A percentile compares a stretch with the other conserved stretches of the same genome.
Evolutionary conservation across 2,113 vertebrate genomes (phyloP).

Genomic region (Hemicordylus capensis): DNA sequence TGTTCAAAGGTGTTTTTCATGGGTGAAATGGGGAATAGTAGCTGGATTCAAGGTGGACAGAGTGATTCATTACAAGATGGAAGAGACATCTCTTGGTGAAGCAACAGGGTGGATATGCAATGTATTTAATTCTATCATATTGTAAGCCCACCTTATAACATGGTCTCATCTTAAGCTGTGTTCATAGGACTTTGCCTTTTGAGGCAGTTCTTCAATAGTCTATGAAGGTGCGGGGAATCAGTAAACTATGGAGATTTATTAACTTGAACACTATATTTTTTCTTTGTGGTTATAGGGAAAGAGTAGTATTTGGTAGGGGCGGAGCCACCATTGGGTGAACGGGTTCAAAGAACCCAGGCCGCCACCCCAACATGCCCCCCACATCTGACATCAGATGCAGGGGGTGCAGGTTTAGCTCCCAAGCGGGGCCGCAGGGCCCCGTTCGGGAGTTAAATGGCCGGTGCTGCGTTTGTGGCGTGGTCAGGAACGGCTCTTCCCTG

Average conservation of each 20-base stretch:
- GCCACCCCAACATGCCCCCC: no score
- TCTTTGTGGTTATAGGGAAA: not conserved
- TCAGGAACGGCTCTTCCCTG: no score
- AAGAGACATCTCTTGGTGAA: not conserved
- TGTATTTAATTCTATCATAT: not conserved
- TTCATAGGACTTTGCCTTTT: not conserved
- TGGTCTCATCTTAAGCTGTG: not conserved
- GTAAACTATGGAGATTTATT: no score
- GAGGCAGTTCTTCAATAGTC: not conserved
- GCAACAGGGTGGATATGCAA: not conserved
- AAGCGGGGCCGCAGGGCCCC: no score
- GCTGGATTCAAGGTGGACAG: not conserved
- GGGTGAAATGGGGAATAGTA: not conserved
- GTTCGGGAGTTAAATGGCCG: no score
- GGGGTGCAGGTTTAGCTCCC: no score
- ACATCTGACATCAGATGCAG: no score
- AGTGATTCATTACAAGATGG: not conserved
- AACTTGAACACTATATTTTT: not conserved
- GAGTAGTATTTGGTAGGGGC: no score
- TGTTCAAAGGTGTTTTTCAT: not conserved
- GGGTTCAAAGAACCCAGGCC: no score
- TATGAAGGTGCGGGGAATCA: not conserved
- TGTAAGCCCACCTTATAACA: not conserved
- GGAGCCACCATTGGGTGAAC: no score
- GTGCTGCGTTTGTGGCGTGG: no score